These are phyloP conservation scores for Anthopleura xanthogrammica DNA, from an alignment of 92 coral and sea anemone genomes.

Conservation along the genomic window DNA sequence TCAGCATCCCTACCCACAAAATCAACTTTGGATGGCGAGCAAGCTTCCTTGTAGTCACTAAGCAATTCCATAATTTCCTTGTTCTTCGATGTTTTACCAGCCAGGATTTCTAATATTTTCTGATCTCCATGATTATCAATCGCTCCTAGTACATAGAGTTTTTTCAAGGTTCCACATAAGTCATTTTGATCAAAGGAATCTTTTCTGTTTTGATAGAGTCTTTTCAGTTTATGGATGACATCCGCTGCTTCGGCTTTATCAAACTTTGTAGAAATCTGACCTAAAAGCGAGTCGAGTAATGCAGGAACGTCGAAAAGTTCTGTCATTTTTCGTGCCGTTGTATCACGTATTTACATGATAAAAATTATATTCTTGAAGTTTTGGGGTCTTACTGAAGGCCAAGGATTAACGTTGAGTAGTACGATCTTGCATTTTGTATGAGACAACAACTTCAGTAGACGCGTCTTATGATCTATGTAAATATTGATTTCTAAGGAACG, in stretches of 20 bases:
- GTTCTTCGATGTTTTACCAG: conserved; percentile 31
- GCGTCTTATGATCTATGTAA: no score
- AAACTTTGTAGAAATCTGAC: no score
- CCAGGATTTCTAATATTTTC: neutral
- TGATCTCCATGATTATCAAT: conserved; percentile 5
- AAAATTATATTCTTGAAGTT: no score
- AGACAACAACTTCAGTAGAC: no score
- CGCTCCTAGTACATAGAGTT: neutral
- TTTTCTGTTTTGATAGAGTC: neutral
- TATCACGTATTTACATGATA: no score
- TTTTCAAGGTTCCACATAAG: conserved; percentile 17
- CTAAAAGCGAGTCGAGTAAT: no score
- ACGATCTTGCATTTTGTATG: no score
- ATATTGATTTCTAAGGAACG: no score
- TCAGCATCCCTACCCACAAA: conserved; percentile 6
- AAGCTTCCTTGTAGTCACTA: conserved; percentile 9
- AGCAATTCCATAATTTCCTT: conserved; percentile 13
- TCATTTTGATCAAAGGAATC: neutral
- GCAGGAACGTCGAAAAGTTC: no score
- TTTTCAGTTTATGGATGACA: neutral
- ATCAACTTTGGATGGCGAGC: conserved; percentile 13
- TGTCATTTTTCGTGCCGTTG: no score
- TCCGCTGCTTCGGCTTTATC: neutral
- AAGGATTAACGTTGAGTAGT: no score
- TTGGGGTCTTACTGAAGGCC: no score